Percentiles rank a stretch among this genome's conserved stretches.
These are phyloP conservation scores for Gallinago undulata DNA, from an alignment of 2,113 vertebrate genomes.

Conservation along the genomic window DNA sequence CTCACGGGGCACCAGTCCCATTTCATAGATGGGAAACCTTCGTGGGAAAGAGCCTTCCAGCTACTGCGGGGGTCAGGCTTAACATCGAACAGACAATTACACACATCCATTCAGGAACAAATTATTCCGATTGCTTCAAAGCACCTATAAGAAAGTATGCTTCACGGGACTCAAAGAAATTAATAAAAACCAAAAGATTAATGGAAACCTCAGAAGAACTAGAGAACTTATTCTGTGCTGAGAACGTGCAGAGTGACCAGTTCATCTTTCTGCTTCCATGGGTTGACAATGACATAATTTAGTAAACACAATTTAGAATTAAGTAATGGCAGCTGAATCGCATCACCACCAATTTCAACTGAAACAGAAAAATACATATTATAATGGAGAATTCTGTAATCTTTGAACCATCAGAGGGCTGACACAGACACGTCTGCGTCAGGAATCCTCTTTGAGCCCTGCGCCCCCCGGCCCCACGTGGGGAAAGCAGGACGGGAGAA, in stretches of 20 bases:
- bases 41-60: neutral
- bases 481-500: neutral
- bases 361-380: neutral
- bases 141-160: neutral
- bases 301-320: neutral
- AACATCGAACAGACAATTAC: slow-evolving; percentile 56
- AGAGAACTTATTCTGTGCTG: neutral
- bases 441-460: neutral
- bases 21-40: slow-evolving; percentile 29
- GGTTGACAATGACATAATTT: no score
- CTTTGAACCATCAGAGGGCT: neutral
- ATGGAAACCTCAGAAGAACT: neutral
- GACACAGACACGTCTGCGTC: neutral
- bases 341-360: neutral
- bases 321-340: neutral
- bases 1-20: slow-evolving; percentile 34
- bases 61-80: slow-evolving; percentile 18
- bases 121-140: slow-evolving; percentile 25
- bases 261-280: neutral
- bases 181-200: neutral
- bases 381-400: neutral
- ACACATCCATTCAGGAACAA: slow-evolving; percentile 14
- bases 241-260: neutral
- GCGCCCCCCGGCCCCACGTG: neutral
- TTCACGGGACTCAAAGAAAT: neutral